Evolutionary conservation across 2,113 vertebrate species (phyloP), one percentile per base, ranked within the genome.

Genomic region (Aegithalos caudatus): DNA sequence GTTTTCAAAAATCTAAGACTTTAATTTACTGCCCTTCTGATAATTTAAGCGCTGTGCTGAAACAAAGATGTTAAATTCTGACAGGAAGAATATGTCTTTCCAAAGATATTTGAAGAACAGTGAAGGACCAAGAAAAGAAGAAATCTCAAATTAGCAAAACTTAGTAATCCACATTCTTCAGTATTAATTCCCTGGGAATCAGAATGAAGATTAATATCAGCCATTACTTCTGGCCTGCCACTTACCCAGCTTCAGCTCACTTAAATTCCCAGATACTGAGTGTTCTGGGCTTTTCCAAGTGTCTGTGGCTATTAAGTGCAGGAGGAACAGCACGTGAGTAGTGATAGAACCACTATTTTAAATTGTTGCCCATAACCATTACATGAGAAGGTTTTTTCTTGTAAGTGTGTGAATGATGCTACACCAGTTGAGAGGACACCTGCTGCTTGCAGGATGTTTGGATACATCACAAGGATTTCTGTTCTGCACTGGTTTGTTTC

Each of bases 381-480:
- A 16, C 24, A 50, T 0, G 4, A 56, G 54, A 48, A 62, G n/a
- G 57, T 5, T 90, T 86, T 85, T 82, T 10, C 70, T 48, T 45
- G 17, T 40, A 44, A 87, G 61, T 37, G 48, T 90, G 69, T 84
- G 78, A 72, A 22, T 90, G 54, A 61, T 21, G 15, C 61, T 76
- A 2, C 61, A 50, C 50, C 62, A 86, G 31, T 62, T 51, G 62
- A 93, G 88, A 50, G 78, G 85, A 69, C 94, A 94, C 86, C 85
- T 73, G 88, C 67, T 92, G 50, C 78, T 71, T 37, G 48, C 57
- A 31, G 35, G 78, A 65, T 91, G 87, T 91, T 96, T 94, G 90
- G 88, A 61, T 86, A 51, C 71, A 84, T 69, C 71, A 38, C 86
- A 73, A 50, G 71, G 77, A 92, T 93, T 90, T 94, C 94, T 96